These are phyloP conservation scores for Pyrocoelia pectoralis DNA, from an alignment of 2,888 invertebrate species.

Conservation along the genomic window DNA sequence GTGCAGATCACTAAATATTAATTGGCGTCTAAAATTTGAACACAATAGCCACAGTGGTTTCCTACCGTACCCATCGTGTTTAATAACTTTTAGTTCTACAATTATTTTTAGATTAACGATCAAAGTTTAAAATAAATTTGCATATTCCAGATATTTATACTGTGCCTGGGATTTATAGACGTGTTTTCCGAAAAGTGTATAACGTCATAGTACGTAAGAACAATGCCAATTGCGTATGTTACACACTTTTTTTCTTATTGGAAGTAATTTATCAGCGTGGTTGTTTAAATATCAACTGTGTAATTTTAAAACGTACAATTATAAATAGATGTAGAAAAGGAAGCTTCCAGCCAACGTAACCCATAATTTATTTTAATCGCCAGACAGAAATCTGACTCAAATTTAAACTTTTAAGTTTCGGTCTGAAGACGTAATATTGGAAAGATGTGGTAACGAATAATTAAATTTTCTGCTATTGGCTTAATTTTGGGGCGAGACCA, in stretches of 20 bases:
- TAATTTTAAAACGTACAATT: not conserved
- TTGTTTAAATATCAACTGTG: not conserved
- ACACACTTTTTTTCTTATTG: not conserved
- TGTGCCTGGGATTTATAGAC: not conserved
- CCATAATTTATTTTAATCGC: too few species aligned
- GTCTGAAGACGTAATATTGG: too few species aligned
- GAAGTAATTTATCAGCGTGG: not conserved
- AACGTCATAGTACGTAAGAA: not conserved
- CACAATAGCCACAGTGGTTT: too few species aligned
- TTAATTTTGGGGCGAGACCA: not conserved
- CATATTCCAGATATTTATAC: not conserved
- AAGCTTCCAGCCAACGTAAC: too few species aligned
- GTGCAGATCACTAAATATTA: too few species aligned
- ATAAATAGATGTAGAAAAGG: not conserved
- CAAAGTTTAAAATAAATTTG: not conserved
- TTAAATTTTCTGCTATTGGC: not conserved
- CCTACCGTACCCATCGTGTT: too few species aligned
- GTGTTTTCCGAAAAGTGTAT: not conserved
- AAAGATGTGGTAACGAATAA: too few species aligned
- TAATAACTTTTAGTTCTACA: too few species aligned
- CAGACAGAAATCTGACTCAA: too few species aligned
- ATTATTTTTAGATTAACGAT: not conserved
- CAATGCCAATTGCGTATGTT: not conserved
- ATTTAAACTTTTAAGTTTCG: too few species aligned
- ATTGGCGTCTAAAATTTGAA: too few species aligned